Percentiles rank a stretch among this genome's conserved stretches.
These are phyloP conservation scores for Mixornis gularis DNA, from an alignment of 2,113 vertebrate genomes.

Conservation along the genomic window DNA sequence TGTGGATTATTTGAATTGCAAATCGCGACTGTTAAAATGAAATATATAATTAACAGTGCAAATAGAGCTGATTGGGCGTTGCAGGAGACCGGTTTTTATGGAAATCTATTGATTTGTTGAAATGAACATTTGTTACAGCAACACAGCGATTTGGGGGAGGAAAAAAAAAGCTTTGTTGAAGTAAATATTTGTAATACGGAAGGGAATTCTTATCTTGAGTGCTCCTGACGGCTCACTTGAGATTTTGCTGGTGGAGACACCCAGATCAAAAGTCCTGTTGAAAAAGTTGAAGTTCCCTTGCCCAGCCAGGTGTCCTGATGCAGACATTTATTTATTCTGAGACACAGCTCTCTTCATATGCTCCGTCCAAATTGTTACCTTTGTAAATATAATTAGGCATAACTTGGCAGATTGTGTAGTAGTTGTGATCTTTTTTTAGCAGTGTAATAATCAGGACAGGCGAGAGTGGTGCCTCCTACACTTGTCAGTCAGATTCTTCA, in stretches of 20 bases:
- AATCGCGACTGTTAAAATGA: neutral
- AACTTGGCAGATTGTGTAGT: neutral
- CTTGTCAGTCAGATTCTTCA: neutral
- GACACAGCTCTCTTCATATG: neutral
- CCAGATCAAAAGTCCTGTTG: neutral
- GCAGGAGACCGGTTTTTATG: neutral
- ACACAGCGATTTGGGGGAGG: neutral
- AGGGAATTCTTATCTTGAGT: neutral
- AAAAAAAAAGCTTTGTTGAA: neutral
- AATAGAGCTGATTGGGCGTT: conserved; percentile 6
- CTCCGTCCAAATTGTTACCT: neutral
- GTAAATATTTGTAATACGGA: neutral
- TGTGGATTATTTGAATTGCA: conserved; percentile 21
- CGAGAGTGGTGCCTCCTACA: neutral
- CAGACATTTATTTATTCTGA: neutral
- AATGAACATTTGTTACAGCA: neutral
- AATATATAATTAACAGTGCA: conserved; percentile 27
- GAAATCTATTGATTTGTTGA: neutral
- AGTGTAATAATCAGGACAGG: neutral
- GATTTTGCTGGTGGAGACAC: neutral
- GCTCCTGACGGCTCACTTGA: neutral
- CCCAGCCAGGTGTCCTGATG: neutral
- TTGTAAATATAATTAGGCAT: neutral
- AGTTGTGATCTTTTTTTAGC: neutral
- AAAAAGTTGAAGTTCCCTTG: neutral